Base-by-base conservation (phyloP, 2,797 vertebrate species). In the Characodon lateralis region DNA sequence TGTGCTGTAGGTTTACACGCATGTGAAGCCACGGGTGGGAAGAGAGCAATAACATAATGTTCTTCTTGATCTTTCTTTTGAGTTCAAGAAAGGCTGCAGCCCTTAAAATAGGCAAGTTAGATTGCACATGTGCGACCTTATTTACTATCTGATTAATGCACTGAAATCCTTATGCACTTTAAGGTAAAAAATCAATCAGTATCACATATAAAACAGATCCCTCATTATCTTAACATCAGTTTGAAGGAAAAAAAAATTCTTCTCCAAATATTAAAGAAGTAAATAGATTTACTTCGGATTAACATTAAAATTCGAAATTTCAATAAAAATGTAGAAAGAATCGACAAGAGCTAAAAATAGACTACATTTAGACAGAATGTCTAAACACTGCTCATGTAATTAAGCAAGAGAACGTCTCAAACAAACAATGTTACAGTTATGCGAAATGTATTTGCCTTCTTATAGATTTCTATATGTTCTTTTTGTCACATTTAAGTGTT, bases 31-130 rank as follows among this genome's bases (percentile, higher is more conserved):
- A 61, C 1, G 65, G 76, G 73, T 79, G 78, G 84, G 79, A 84
- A 69, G 63, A 80, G 84, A 87, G 78, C 81, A 89, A 82, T 82
- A 87, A 89, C 84, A 69, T 84, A 84, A 87, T 69, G 73, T 76
- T 85, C 78, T 13, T 78, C 48, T 71, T 82, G 63, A 53, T 72
- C 65, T 69, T 73, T 12, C 46, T 80, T 51, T 81, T 2, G 26
- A 85, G 83, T 88, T 87, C 76, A 85, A 89, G 82, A 88, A 91
- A 89, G 90, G 72, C 91, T 86, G 88, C 66, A 78, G 71, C 72
- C 77, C 51, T 88, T 89, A 85, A 78, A 88, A 74, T 78, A 87
- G 43, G 78, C 24, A 10, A 41, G 51, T 68, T 48, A 68, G 22
- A 83, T 66, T 31, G 56, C 71, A 83, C 56, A 71, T 83, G 26